Percentiles rank a stretch among this genome's conserved stretches.
Conservation (phyloP, 2,888 invertebrate species). For the Meta bourneti region DNA sequence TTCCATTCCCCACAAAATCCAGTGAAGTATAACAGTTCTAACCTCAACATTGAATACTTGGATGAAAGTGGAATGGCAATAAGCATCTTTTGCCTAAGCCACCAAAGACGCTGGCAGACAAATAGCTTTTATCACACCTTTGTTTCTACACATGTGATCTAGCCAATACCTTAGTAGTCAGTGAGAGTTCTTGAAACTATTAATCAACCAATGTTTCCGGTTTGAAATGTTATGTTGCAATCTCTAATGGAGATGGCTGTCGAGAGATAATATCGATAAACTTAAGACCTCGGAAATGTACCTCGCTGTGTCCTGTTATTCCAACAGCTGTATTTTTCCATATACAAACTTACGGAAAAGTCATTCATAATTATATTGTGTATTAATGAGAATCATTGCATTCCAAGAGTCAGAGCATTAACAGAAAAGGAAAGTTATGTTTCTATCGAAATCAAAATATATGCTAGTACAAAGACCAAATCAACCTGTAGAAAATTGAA, state of each 20-base stretch:
- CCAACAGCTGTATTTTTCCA: too few relatives aligned
- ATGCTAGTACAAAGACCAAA: too few relatives aligned
- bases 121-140: conserved; percentile 64
- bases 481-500: too few relatives aligned
- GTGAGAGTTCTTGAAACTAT: conserved; percentile 37
- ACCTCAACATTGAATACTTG: too few relatives aligned
- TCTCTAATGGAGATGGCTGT: background rate
- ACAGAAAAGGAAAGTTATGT: too few relatives aligned
- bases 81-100: conserved; percentile 34
- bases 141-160: conserved; percentile 7
- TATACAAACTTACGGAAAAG: too few relatives aligned
- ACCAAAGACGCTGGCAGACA: conserved; percentile 42
- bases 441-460: too few relatives aligned
- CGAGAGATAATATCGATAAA: background rate
- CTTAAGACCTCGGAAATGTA: background rate
- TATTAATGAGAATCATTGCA: too few relatives aligned
- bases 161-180: conserved; percentile 20
- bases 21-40: too few relatives aligned
- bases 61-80: background rate
- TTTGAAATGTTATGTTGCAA: conserved; percentile 22
- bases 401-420: too few relatives aligned
- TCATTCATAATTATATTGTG: too few relatives aligned
- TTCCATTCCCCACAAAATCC: too few relatives aligned
- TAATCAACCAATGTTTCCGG: conserved; percentile 40
- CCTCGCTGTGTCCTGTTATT: background rate